Base-by-base conservation (phyloP, 2,113 vertebrate species). In the Cebidichthys violaceus region DNA sequence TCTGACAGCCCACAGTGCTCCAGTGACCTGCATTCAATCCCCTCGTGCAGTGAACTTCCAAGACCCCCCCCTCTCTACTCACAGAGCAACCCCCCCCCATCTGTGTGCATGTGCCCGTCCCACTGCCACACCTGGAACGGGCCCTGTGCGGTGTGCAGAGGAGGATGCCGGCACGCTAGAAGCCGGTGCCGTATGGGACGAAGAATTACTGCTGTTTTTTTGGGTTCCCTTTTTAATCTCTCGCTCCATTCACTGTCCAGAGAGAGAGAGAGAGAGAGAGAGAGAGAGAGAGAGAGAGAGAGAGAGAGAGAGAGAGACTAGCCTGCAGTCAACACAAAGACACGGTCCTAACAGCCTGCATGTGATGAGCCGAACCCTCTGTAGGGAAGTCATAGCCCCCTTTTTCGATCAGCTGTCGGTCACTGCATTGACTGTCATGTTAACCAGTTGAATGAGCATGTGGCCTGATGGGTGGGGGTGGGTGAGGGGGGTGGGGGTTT, bases 21-120 rank as follows among this genome's bases (percentile, higher is more conserved):
- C 70, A 88, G 66, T 90, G 88, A 89, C 91, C 89, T 89, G 86
- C 83, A 88, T 90, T 85, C 90, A 62, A 39, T 75, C 68, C 73
- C 61, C 62, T 1, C 4, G 86, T 60, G 65, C 6, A 27, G 57
- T 78, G 70, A 77, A 75, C 77, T 60, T 76, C 70, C 75, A 75
- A 68, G n/a, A 50, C 35, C 50, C 9, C 33, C 68, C 54, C 68
- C 27, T 4, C 47, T 68, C 17, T 33, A 17, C 65, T 57, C 39
- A 3, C 55, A 33, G n/a, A 66, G 61, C 10, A 7, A 76, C 82
- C 43, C 6, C 43, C 41, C 39, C 50, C 62, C 83, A 75, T 79
- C 47, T 79, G 73, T 59, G 54, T 70, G 71, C 72, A 45, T 61
- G 73, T 68, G 74, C 57, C 29, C 55, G 59, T 39, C 20, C 14